Evolutionary conservation across 2,113 vertebrate species (phyloP).

Genomic region (Thinocorus orbignyianus): DNA sequence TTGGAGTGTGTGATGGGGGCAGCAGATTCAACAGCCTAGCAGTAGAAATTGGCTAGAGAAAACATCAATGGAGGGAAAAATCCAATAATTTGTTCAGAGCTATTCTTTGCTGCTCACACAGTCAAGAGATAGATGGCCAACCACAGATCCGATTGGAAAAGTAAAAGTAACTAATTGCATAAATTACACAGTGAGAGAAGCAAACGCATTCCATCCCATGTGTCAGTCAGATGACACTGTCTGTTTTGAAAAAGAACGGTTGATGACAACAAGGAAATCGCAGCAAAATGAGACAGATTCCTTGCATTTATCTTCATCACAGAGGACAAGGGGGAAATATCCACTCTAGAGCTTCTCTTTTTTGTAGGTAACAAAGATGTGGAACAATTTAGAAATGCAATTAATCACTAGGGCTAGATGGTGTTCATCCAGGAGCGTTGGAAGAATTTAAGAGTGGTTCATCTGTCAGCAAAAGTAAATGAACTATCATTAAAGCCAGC

Average conservation of each 20-base stretch:
- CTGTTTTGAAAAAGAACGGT: neutral
- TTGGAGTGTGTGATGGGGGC: neutral
- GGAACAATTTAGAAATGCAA: neutral
- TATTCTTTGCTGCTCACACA: neutral
- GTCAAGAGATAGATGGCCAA: neutral
- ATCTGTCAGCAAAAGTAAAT: neutral
- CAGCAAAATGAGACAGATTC: neutral
- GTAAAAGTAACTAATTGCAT: neutral
- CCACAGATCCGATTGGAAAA: neutral
- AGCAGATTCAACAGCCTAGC: neutral
- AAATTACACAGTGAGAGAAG: neutral
- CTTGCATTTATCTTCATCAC: neutral
- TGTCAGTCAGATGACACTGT: neutral
- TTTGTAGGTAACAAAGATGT: neutral
- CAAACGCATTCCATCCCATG: neutral
- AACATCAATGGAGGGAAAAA: accelerated
- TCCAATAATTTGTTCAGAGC: neutral
- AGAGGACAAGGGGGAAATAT: neutral
- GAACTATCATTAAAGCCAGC: neutral
- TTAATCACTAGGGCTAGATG: neutral
- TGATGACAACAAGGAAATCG: neutral
- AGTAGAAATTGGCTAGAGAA: neutral
- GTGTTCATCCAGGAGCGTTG: neutral
- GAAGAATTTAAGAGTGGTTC: neutral
- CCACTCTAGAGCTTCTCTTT: neutral